Percentiles rank a stretch among this genome's conserved stretches.
Evolutionary conservation across 2,797 vertebrate genomes (phyloP).

Genomic region (Sebastes iracundus): DNA sequence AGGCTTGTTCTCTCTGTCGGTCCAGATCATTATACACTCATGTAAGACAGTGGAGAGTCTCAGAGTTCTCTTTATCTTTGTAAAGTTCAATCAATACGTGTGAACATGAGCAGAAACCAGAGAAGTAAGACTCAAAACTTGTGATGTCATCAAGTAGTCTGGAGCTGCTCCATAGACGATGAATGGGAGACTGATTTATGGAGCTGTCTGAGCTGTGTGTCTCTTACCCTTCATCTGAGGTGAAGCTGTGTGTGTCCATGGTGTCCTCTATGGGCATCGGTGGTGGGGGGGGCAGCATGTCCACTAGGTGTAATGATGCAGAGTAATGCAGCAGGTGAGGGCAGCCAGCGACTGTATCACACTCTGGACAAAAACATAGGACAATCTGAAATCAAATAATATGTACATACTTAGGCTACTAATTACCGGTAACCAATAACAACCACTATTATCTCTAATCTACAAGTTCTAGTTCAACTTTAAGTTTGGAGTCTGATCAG

Average conservation of each 20-base stretch:
- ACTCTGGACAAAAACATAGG: slow-evolving; percentile 1
- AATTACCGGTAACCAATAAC: no score
- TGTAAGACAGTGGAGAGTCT: no score
- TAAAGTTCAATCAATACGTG: no score
- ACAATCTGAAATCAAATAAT: not conserved
- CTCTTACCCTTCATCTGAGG: slow-evolving; percentile 81
- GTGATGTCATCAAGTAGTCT: no score
- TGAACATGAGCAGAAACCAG: no score
- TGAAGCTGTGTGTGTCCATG: slow-evolving; percentile 64
- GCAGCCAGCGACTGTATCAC: slow-evolving; percentile 61
- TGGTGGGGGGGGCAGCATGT: slow-evolving; percentile 79
- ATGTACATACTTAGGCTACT: not conserved
- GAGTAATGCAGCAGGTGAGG: slow-evolving; percentile 83
- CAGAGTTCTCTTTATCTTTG: no score
- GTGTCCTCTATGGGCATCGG: slow-evolving; percentile 65
- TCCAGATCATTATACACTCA: no score
- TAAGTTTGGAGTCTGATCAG: no score
- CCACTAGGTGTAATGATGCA: slow-evolving; percentile 75
- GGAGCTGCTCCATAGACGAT: no score
- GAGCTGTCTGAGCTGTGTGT: not conserved
- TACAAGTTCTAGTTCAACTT: no score
- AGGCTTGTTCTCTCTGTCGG: not conserved
- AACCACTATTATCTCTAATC: not conserved
- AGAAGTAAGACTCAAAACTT: no score
- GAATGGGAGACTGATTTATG: no score